Percentiles rank a stretch among this genome's conserved stretches.
phyloP scores from a whole-genome alignment of 2,797 vertebrate species.

The Podarcis lilfordi region DNA sequence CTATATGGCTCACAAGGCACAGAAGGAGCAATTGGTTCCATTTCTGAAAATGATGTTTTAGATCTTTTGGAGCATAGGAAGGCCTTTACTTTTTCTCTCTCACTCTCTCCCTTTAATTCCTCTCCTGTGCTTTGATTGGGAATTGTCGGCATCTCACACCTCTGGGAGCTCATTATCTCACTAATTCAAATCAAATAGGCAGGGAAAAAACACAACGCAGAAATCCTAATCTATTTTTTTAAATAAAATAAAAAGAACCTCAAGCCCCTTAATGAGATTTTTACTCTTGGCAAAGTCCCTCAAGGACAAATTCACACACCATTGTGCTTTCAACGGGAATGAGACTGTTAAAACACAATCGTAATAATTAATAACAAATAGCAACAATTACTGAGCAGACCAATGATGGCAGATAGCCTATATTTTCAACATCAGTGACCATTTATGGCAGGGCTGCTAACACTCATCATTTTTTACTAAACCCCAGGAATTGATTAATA shows the following conservation, averaged over 20 bases:
- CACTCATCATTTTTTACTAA: not conserved
- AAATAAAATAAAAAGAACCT: constrained; percentile 1
- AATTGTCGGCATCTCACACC: constrained; percentile 36
- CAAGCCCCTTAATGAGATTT: constrained; percentile 30
- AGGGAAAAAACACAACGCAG: constrained; percentile 3
- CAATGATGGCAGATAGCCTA: constrained; percentile 18
- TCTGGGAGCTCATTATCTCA: constrained; percentile 32
- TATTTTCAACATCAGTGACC: constrained; percentile 35
- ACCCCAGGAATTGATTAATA: constrained; percentile 21
- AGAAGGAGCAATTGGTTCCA: not conserved
- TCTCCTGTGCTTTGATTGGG: constrained; percentile 38
- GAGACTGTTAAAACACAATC: constrained; percentile 35
- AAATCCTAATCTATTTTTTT: constrained; percentile 28
- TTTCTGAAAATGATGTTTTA: constrained; percentile 18
- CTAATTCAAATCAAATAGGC: constrained; percentile 36
- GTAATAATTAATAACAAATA: constrained; percentile 48
- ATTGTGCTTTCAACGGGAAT: constrained; percentile 38
- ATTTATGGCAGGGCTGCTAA: not conserved
- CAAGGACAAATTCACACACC: constrained; percentile 35
- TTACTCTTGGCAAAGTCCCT: constrained; percentile 26
- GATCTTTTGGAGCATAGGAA: constrained; percentile 3
- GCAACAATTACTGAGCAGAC: constrained; percentile 29
- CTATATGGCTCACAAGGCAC: not conserved
- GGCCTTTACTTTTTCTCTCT: constrained; percentile 7
- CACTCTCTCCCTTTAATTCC: constrained; percentile 12